Conservation (phyloP, 2,888 invertebrate genomes). For the Cenopis cana region DNA sequence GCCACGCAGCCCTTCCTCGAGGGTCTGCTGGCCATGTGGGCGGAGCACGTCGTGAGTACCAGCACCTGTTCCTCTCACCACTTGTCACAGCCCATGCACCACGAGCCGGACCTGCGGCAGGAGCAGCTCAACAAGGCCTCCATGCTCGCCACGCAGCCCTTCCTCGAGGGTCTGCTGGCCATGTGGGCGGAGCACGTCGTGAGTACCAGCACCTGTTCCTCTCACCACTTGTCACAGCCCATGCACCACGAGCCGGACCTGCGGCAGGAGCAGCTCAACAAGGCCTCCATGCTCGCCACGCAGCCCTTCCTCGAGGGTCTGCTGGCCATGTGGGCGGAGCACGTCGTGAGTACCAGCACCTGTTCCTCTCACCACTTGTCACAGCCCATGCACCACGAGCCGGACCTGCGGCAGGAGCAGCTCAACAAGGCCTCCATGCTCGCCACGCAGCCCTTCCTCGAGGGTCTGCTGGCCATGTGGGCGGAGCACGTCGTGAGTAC, state of each 20-base stretch:
- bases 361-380: no score
- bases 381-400: no score
- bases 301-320: conserved; percentile 80
- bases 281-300: conserved; percentile 75
- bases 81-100: conserved; percentile 99
- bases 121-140: no score
- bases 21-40: conserved; percentile 97
- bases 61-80: no score
- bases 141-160: conserved; percentile 75
- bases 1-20: conserved; percentile 55
- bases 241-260: conserved; percentile 99
- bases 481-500: no score
- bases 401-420: no score
- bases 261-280: conserved; percentile 63
- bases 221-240: no score
- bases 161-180: conserved; percentile 88
- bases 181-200: conserved; percentile 98
- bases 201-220: conserved; percentile 72
- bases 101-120: conserved; percentile 95
- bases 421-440: no score
- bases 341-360: conserved; percentile 90
- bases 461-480: no score
- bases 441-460: no score
- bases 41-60: conserved; percentile 93
- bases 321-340: conserved; percentile 96